Base-by-base conservation (phyloP, 2,113 vertebrate species). In the Syngnathus scovelli region DNA sequence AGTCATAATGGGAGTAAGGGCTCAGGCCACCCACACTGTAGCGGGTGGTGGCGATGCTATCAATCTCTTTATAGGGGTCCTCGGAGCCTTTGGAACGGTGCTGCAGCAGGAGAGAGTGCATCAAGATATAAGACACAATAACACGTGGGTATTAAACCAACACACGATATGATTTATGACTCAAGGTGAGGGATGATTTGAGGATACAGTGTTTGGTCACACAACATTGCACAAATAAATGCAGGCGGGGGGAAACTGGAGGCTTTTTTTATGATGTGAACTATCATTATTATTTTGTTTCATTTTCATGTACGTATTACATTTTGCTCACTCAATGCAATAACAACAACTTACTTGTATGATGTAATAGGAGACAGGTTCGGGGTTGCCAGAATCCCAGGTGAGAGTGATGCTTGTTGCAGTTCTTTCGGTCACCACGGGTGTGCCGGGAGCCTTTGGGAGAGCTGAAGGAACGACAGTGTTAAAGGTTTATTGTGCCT, bases 371-470 rank as follows among this genome's bases (percentile, higher is more conserved):
- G 96, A 96, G 79, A 99, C 94, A 0, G 96, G 94, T 74, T 98
- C 96, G 5, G 97, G 95, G 84, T 99, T 99, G 71, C 96, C 97
- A 59, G 96, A 98, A 87, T 99, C 97, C 97, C 97, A 99, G 8
- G 96, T 99, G 83, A 99, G 82, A 0, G 97, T 99, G 72, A 99
- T 98, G 83, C 97, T 99, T 49, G 97, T 99, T 44, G 97, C 97
- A 67, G 97, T 98, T 80, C 95, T 94, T 86, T 99, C 97, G 0
- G 96, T 99, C 75, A 99, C 93, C 52, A 98, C 87, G 19, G 96
- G 95, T 63, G 79, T 93, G 67, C 96, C 95, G 66, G 97, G 94
- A 85, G 97, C 91, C 85, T 93, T 98, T 7, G 97, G 97, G 83
- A 99, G 92, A 76, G 96, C 96, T 99, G 78, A 69, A 60, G 76